These are phyloP conservation scores for Balanococcus diminutus DNA, from an alignment of 2,888 invertebrate genomes.

Conservation along the genomic window DNA sequence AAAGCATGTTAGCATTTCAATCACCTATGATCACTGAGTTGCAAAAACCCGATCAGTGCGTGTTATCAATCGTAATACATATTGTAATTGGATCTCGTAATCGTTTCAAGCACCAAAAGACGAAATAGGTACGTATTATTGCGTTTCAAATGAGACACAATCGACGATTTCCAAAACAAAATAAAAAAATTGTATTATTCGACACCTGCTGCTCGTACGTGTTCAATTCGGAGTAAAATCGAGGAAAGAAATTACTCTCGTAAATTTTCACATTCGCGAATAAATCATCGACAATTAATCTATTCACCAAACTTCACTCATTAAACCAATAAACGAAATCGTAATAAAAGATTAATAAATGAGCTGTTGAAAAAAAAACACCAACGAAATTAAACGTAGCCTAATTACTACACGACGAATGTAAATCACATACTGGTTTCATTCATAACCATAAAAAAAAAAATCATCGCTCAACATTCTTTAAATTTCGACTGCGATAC, in stretches of 20 bases:
- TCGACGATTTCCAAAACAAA: background rate
- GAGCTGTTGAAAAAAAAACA: background rate
- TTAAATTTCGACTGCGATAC: background rate
- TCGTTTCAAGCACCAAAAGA: background rate
- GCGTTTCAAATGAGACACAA: background rate
- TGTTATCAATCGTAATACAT: conserved; percentile 15
- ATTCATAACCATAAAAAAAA: too few species aligned
- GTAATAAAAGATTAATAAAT: background rate
- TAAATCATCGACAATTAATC: background rate
- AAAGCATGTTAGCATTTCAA: conserved; percentile 19
- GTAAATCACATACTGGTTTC: background rate
- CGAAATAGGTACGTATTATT: background rate
- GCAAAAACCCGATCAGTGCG: background rate
- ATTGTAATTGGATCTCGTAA: background rate
- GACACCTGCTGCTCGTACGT: background rate
- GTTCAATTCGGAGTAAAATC: background rate
- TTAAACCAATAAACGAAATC: background rate
- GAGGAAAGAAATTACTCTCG: background rate
- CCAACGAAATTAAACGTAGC: background rate
- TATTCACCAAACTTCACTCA: background rate
- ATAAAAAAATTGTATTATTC: background rate
- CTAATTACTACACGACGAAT: background rate
- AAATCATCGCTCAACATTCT: background rate
- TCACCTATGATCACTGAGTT: background rate
- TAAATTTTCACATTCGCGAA: background rate